Evolutionary conservation across 2,113 vertebrate genomes (phyloP).

Genomic region (Spizaetus ornatus): DNA sequence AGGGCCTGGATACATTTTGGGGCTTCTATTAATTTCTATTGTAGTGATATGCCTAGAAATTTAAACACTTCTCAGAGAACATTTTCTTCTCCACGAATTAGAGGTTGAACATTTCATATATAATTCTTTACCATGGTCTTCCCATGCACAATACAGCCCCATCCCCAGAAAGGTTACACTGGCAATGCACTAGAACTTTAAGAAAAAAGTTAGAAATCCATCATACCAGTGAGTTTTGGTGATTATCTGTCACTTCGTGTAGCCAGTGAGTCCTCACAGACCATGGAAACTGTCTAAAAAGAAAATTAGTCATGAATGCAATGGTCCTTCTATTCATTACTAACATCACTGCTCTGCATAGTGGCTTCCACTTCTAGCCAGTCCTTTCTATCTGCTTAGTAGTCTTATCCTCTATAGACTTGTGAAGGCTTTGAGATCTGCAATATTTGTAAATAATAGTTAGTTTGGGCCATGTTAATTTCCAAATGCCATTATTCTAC

Average conservation of each 20-base stretch:
- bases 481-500: background rate
- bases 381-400: background rate
- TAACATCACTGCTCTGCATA: background rate
- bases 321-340: background rate
- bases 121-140: background rate
- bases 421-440: background rate
- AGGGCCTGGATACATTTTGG: background rate
- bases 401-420: background rate
- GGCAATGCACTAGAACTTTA: background rate
- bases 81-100: background rate
- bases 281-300: background rate
- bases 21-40: background rate
- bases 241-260: background rate
- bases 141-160: background rate
- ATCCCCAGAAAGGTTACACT: background rate
- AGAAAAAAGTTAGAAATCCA: background rate
- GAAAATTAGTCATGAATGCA: background rate
- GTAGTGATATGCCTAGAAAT: background rate
- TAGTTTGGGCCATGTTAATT: background rate
- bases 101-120: background rate
- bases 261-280: background rate
- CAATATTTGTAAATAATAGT: background rate
- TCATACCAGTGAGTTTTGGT: background rate
- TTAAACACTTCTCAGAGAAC: background rate
- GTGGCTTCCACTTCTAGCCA: background rate